A percentile compares a stretch with the other conserved stretches of the same genome.
Evolutionary conservation across 2,888 invertebrate genomes (phyloP).

Genomic region (Idaea straminata): DNA sequence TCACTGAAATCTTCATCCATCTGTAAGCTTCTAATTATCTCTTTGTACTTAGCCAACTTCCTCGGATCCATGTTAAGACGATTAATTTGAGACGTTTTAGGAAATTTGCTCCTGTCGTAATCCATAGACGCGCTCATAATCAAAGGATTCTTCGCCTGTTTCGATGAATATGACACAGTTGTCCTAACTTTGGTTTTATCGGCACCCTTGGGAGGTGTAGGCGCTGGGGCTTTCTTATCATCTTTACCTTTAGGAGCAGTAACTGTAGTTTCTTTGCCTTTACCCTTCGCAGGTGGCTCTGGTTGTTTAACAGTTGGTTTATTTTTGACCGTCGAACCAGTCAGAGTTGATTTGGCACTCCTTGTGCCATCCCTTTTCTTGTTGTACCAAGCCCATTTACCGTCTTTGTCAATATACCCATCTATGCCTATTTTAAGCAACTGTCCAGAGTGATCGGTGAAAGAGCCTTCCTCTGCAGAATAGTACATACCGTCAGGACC

Average conservation of each 20-base stretch:
- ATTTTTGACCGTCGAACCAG: slow-evolving; percentile 34
- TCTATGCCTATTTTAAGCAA: slow-evolving; percentile 61
- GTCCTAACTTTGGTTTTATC: slow-evolving; percentile 23
- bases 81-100: slow-evolving; percentile 18
- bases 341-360: slow-evolving; percentile 39
- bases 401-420: slow-evolving; percentile 66
- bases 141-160: slow-evolving; percentile 40
- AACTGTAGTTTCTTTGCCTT: slow-evolving; percentile 21
- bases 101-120: slow-evolving; percentile 32
- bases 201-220: neutral
- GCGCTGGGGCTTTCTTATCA: slow-evolving; percentile 25
- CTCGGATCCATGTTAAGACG: slow-evolving; percentile 39
- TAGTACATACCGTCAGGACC: slow-evolving; percentile 70
- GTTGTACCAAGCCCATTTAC: slow-evolving; percentile 65
- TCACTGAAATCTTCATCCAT: slow-evolving; percentile 55
- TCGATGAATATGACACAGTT: slow-evolving; percentile 29
- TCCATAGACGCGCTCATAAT: slow-evolving; percentile 55
- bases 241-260: slow-evolving; percentile 28
- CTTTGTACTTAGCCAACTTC: slow-evolving; percentile 54
- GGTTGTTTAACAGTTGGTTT: slow-evolving; percentile 18
- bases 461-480: slow-evolving; percentile 63
- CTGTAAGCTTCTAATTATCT: slow-evolving; percentile 58
- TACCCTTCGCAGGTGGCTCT: slow-evolving; percentile 26
- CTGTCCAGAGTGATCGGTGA: slow-evolving; percentile 52
- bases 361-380: slow-evolving; percentile 33